Evolutionary conservation across 1,140 invertebrate genomes (phyloP).

Genomic region (Aradophagus sp.): DNA sequence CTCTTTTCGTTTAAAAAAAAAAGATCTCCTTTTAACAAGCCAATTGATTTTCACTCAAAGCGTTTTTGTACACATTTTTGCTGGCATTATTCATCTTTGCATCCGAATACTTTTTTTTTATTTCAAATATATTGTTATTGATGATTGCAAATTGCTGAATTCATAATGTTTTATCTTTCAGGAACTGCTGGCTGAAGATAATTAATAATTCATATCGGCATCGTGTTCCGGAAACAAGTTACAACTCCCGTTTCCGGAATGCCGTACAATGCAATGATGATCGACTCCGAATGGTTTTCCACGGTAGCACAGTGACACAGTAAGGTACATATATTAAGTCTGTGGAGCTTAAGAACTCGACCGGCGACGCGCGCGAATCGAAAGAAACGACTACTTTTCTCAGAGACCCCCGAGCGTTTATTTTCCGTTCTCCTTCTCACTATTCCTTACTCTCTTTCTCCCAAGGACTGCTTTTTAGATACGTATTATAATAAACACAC

Average conservation of each 20-base stretch:
- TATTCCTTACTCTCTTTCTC: too few relatives aligned
- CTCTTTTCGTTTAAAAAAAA: too few relatives aligned
- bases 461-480: slow-evolving; percentile 22
- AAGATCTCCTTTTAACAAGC: too few relatives aligned
- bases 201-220: too few relatives aligned
- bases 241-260: slow-evolving; percentile 6
- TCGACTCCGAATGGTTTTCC: slow-evolving; percentile 17
- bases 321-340: slow-evolving; percentile 27
- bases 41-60: too few relatives aligned
- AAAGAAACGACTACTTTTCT: slow-evolving; percentile 35
- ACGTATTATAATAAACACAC: slow-evolving; percentile 28
- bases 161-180: too few relatives aligned
- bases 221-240: neutral
- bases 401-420: slow-evolving; percentile 32
- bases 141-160: too few relatives aligned
- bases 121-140: neutral
- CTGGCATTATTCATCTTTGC: too few relatives aligned
- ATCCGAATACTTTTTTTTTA: too few relatives aligned
- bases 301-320: slow-evolving; percentile 28
- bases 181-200: too few relatives aligned
- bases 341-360: slow-evolving; percentile 18
- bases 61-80: too few relatives aligned
- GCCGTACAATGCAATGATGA: slow-evolving; percentile 10
- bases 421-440: slow-evolving; percentile 20
- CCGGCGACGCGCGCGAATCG: slow-evolving; percentile 9